Evolutionary conservation across 2,113 vertebrate species (phyloP).

Genomic region (Corythornis vintsioides): DNA sequence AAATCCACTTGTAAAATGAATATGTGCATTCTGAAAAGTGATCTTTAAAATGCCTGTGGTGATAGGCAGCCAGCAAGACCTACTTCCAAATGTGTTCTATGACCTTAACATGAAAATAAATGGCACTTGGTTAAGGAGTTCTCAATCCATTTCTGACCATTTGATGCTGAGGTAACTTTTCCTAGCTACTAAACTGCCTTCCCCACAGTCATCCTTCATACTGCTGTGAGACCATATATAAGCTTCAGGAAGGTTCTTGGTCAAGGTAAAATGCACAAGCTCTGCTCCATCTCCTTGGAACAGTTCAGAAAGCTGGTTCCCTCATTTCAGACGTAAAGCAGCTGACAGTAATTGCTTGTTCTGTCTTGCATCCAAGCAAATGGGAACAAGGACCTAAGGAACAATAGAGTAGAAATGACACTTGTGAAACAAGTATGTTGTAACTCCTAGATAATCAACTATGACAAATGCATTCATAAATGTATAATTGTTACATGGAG

Average conservation of each 20-base stretch:
- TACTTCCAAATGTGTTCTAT: neutral
- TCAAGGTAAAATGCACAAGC: neutral
- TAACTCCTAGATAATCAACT: neutral
- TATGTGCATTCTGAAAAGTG: neutral
- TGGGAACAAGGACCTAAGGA: slow-evolving; percentile 7
- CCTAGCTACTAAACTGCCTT: neutral
- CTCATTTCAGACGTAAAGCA: neutral
- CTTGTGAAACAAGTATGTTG: slow-evolving; percentile 22
- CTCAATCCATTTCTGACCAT: neutral
- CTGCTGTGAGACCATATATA: neutral
- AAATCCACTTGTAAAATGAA: neutral
- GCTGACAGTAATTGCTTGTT: slow-evolving; percentile 16
- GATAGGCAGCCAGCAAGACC: neutral
- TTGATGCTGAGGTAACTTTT: neutral
- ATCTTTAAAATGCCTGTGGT: neutral
- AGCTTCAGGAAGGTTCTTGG: neutral
- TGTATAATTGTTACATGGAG: neutral
- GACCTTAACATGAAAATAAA: neutral
- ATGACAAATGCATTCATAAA: slow-evolving; percentile 35
- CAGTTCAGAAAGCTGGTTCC: neutral
- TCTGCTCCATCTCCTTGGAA: neutral
- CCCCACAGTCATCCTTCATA: neutral
- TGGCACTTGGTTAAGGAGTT: neutral
- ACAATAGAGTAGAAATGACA: slow-evolving; percentile 33
- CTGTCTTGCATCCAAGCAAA: slow-evolving; percentile 4